Percentiles rank a stretch among this genome's conserved stretches.
Conservation (phyloP, 2,113 vertebrate species). For the Bombycilla garrulus region DNA sequence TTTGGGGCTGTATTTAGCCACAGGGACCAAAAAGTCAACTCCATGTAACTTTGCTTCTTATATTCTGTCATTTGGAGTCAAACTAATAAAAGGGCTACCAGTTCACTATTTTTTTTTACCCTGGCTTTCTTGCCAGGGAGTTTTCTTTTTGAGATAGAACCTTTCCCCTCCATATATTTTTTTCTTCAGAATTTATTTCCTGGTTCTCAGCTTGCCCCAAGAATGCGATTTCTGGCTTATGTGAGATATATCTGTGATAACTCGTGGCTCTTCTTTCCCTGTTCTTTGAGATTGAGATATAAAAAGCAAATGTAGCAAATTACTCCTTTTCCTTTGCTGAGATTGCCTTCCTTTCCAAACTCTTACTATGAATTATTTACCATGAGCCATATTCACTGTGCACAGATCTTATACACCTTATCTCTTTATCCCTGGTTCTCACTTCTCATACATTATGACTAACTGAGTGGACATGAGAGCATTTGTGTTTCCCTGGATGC, state of each 20-base stretch:
- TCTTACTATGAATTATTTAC: not conserved
- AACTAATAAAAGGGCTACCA: not conserved
- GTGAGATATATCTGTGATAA: not conserved
- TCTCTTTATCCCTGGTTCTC: not conserved
- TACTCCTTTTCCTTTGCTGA: not conserved
- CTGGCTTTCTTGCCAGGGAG: not conserved
- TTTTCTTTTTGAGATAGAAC: not conserved
- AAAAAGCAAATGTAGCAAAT: not conserved
- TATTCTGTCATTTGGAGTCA: not conserved
- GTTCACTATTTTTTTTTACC: not conserved
- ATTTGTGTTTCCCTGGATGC: not conserved
- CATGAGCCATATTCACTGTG: not conserved
- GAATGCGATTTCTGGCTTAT: not conserved
- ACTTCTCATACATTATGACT: not conserved
- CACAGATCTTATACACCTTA: not conserved
- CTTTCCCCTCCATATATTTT: not conserved
- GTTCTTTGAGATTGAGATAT: not conserved
- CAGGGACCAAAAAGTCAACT: not conserved
- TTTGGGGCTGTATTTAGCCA: not conserved
- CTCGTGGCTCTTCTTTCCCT: not conserved
- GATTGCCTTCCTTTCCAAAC: not conserved
- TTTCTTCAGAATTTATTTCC: not conserved
- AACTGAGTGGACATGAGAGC: not conserved
- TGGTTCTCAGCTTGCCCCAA: not conserved
- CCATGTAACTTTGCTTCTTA: not conserved